Evolutionary conservation across 2,888 invertebrate genomes (phyloP), one percentile per base, ranked within the genome.

Genomic region (Trilocha varians): DNA sequence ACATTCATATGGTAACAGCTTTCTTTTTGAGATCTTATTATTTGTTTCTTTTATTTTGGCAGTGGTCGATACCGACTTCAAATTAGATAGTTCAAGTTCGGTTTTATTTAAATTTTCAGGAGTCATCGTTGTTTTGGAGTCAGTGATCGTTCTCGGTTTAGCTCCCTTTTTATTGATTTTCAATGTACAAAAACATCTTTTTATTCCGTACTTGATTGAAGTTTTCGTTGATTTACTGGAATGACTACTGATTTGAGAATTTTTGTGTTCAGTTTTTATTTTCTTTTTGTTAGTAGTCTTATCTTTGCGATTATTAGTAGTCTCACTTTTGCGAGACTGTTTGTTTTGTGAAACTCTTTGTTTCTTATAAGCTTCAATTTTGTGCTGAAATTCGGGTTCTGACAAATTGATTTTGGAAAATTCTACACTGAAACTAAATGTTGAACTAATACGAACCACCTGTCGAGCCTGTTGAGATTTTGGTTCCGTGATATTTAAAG

Each of bases 141-240:
- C 11, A 17, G 41, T 46, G 32, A 33, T 41, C 11, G 32, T 5
- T 41, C 18, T 33, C 15, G 43, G 45, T 39, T 46, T 45, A 32
- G 49, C 48, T 36, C 46, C 42, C 17, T 36, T 32, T 40, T 58
- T 55, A 42, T 42, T 39, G 17, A 68, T 43, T 52, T 66, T 64
- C 36, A 67, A 49, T 8, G 60, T 65, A 48, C 70, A 69, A 39
- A 60, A 57, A 45, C 69, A 72, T 49, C 55, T 61, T 16, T 54
- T 55, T 44, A 65, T 53, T 33, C 44, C 47, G 34, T 54, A 45
- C 46, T 53, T 59, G 8, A 44, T 53, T 16, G 39, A 38, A 3
- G 48, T 50, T 16, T 53, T 49, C 38, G 53, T 55, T 5, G 55
- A 52, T 48, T 48, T 57, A 37, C 32, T 44, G 13, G 43, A 36